Percentiles rank a stretch among this genome's conserved stretches.
phyloP scores from a whole-genome alignment of 2,888 invertebrate species.

The Rotaria sp. region DNA sequence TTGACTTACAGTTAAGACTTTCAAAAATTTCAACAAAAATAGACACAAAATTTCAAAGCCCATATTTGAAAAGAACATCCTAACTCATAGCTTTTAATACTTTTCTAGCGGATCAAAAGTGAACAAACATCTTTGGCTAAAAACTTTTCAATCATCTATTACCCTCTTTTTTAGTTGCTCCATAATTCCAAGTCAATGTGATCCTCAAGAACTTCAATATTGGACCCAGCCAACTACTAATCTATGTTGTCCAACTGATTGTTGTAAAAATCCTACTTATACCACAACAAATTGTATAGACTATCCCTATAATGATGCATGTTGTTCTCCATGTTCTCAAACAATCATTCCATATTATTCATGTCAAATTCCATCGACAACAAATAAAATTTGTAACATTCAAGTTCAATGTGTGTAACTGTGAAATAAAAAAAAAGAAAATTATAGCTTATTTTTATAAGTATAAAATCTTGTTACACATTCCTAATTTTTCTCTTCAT shows the following conservation, averaged over 20 bases:
- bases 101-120: too few relatives aligned
- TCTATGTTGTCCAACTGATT: background rate
- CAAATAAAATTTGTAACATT: background rate
- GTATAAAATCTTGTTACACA: background rate
- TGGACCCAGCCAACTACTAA: background rate
- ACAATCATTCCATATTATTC: background rate
- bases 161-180: too few relatives aligned
- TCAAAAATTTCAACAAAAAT: too few relatives aligned
- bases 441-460: background rate
- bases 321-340: background rate
- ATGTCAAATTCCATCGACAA: background rate
- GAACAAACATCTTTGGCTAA: too few relatives aligned
- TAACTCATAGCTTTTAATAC: too few relatives aligned
- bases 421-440: too few relatives aligned
- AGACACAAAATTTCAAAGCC: too few relatives aligned
- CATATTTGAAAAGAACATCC: too few relatives aligned
- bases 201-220: background rate
- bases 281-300: background rate
- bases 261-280: background rate
- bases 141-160: too few relatives aligned
- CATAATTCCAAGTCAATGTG: too few relatives aligned
- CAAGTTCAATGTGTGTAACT: background rate
- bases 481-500: background rate
- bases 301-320: background rate
- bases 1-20: too few relatives aligned